These are phyloP conservation scores for Galerucella nymphaeae DNA, from an alignment of 2,888 invertebrate genomes.

Conservation along the genomic window DNA sequence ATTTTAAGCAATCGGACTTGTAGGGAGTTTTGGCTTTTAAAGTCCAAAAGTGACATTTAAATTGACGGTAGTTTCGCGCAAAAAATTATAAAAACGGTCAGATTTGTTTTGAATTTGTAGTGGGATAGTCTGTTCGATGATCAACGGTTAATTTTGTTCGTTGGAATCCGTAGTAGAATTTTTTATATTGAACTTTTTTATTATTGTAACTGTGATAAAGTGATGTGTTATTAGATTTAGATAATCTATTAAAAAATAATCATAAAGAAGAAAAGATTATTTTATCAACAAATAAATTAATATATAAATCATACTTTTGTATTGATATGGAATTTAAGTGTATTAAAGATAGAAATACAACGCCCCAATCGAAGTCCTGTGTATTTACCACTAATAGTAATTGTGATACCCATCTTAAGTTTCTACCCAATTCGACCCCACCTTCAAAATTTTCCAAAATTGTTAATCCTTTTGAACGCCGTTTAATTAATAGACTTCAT, in stretches of 20 bases:
- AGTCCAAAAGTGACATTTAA: not conserved
- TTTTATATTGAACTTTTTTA: not conserved
- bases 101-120: slow-evolving; percentile 41
- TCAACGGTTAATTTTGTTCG: slow-evolving; percentile 32
- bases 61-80: slow-evolving; percentile 21
- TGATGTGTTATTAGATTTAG: slow-evolving; percentile 25
- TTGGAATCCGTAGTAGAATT: slow-evolving; percentile 13
- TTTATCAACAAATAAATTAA: not conserved
- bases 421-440: slow-evolving; percentile 67
- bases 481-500: slow-evolving; percentile 73
- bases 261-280: not conserved
- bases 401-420: slow-evolving; percentile 60
- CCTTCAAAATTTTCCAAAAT: slow-evolving; percentile 70
- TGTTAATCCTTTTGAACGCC: slow-evolving; percentile 77
- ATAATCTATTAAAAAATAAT: slow-evolving; percentile 13
- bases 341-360: slow-evolving; percentile 51
- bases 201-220: slow-evolving; percentile 18
- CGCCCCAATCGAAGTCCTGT: slow-evolving; percentile 50
- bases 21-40: slow-evolving; percentile 1
- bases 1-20: not conserved
- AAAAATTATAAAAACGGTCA: slow-evolving; percentile 40
- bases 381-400: slow-evolving; percentile 47
- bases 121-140: slow-evolving; percentile 28
- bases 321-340: slow-evolving; percentile 51
- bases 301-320: not conserved